Evolutionary conservation across 2,797 vertebrate genomes (phyloP).

Genomic region (Pelochelys cantorii): DNA sequence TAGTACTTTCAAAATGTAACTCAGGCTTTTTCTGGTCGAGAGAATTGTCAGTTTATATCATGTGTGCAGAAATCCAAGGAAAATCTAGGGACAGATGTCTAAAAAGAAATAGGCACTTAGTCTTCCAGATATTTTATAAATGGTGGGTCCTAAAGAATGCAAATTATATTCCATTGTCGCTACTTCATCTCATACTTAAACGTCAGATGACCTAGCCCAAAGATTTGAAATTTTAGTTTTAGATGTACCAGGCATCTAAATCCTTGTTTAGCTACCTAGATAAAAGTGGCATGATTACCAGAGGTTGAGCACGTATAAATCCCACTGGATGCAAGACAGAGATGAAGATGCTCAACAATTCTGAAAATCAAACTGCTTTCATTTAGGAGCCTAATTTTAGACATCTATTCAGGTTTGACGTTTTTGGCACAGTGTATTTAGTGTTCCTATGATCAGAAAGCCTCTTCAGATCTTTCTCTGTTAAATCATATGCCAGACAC

Average conservation of each 20-base stretch:
- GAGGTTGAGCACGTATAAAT: neutral
- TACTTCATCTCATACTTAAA: neutral
- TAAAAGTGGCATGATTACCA: neutral
- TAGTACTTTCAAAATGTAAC: neutral
- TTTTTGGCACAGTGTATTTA: neutral
- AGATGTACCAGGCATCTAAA: neutral
- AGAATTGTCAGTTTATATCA: neutral
- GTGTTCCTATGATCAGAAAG: slow-evolving; percentile 10
- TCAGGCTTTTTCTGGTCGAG: neutral
- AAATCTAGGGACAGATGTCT: neutral
- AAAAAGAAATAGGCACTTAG: neutral
- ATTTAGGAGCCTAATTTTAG: neutral
- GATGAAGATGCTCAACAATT: neutral
- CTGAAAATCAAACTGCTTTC: neutral
- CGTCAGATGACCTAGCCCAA: neutral
- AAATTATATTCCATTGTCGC: neutral
- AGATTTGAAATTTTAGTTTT: neutral
- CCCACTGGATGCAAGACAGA: neutral
- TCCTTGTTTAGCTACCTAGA: neutral
- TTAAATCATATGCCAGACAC: neutral
- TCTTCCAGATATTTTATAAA: neutral
- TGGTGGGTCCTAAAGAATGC: neutral
- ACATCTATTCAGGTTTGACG: neutral
- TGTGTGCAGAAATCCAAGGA: neutral
- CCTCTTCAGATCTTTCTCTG: neutral